Evolutionary conservation across 2,797 vertebrate genomes (phyloP), one percentile per base, ranked within the genome.

Genomic region (Gymnothorax reevesii): DNA sequence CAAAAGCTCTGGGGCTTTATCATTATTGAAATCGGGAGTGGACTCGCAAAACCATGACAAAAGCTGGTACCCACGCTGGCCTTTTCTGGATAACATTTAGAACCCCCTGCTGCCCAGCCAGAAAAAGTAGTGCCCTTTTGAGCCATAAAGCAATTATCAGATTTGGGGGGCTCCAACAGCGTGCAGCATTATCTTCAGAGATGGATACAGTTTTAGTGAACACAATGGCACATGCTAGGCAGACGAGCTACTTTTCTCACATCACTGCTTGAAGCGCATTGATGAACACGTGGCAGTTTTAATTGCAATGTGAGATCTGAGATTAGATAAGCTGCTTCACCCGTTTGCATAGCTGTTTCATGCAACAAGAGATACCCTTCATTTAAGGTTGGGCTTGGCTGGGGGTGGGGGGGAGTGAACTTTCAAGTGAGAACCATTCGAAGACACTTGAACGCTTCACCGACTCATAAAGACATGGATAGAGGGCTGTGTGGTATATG

Each of bases 261-360:
- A 6, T 10, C n/a, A 12, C 2, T 66, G 77, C 57, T 83, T 15
- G 33, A 25, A 60, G n/a, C 62, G 52, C 25, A 27, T 57, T 20
- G 27, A 55, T 33, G 6, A 20, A 17, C 66, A 2, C 15, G 55
- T 0, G 49, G 66, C 33, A 86, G 82, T 86, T 86, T 82, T 86
- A 86, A 86, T 86, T 62, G 77, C 85, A 64, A 33, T 27, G 64
- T 71, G 66, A 75, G 64, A 8, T 13, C 52, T n/a, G 25, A 7
- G 17, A 83, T 5, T 25, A 69, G 33, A 52, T 54, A 42, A 7
- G 6, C 55, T 17, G 20, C n/a, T 57, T 10, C 25, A 55, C 66
- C 62, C 27, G n/a, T 60, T 54, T 83, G 66, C 64, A 33, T 59
- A 22, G 55, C 52, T 2, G 64, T 33, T 69, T 59, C 69, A 27